Evolutionary conservation across 2,797 vertebrate species (phyloP), one percentile per base, ranked within the genome.

Genomic region (Martes flavigula): DNA sequence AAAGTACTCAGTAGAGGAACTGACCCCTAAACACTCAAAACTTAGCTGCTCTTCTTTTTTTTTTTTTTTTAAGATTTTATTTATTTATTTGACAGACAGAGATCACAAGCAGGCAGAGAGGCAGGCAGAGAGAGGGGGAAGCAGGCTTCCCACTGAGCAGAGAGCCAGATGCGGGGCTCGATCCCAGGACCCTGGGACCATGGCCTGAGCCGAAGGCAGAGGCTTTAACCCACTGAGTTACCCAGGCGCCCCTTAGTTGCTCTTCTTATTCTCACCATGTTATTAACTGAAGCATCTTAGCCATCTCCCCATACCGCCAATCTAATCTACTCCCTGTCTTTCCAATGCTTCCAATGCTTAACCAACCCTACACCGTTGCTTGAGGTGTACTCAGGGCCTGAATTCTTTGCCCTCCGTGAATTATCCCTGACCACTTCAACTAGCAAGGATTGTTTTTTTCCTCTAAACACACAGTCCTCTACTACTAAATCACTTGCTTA

Each of bases 341-440:
- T 25, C 77, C 40, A 70, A 68, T 23, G 10, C n/a, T 81, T 91
- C 92, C 91, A 62, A 38, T 73, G 64, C 56, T 91, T 87, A 85
- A 58, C 32, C 46, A 79, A 7, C 14, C 6, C 38, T 90, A n/a
- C 9, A 77, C 35, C 14, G 88, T 46, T 84, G 68, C 32, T 94
- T 17, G 4, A 43, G 40, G n/a, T 88, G 21, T 51, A 62, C 1
- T 7, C 38, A 3, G 7, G 17, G n/a, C 60, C 48, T 90, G 60
- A 97, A 87, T 30, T 60, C 30, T 68, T 64, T 96, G 64, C 91
- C 40, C 81, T 93, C 78, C 46, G 79, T 14, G 58, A 94, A 91
- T 60, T 32, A 91, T 77, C 18, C 30, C 40, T 87, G 54, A 84
- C 15, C 54, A 84, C 40, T 54, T 93, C 46, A 90, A 75, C 17